Conservation (phyloP, 64 coral and sea anemone species). For the Montipora foliosa region DNA sequence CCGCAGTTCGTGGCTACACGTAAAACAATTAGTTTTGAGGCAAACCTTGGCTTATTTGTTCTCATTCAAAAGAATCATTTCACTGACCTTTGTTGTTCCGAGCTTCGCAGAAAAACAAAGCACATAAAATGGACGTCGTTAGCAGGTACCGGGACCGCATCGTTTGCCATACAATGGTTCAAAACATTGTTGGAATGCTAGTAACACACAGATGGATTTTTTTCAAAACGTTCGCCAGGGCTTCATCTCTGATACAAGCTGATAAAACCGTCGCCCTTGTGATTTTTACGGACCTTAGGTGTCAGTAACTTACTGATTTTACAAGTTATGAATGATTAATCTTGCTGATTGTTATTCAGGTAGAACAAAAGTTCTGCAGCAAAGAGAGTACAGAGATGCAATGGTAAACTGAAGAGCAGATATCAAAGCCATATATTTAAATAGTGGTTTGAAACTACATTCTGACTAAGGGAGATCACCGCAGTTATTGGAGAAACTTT, state of each 20-base stretch:
- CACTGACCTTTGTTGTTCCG: conserved; percentile 34
- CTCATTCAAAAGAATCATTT: not conserved
- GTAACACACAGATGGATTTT: not conserved
- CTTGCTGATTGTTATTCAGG: not conserved
- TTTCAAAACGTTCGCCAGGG: not conserved
- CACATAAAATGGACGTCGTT: not conserved
- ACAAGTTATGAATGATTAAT: conserved; percentile 5
- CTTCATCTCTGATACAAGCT: not conserved
- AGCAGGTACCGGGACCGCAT: conserved; percentile 37
- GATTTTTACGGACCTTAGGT: not conserved
- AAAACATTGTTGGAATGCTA: not conserved
- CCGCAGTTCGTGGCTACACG: not conserved
- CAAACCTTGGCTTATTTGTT: not conserved
- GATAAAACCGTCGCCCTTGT: not conserved
- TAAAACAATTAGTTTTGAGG: not conserved
- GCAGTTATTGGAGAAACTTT: too few species aligned
- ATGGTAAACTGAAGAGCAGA: too few species aligned
- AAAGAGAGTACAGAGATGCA: not conserved
- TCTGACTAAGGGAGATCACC: too few species aligned
- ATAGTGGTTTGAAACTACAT: too few species aligned
- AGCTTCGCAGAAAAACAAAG: conserved; percentile 17
- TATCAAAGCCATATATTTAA: too few species aligned
- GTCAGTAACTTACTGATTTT: not conserved
- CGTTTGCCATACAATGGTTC: not conserved
- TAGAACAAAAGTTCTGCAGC: not conserved